These are phyloP conservation scores for Valencia hispanica DNA, from an alignment of 2,797 vertebrate species.

Conservation along the genomic window DNA sequence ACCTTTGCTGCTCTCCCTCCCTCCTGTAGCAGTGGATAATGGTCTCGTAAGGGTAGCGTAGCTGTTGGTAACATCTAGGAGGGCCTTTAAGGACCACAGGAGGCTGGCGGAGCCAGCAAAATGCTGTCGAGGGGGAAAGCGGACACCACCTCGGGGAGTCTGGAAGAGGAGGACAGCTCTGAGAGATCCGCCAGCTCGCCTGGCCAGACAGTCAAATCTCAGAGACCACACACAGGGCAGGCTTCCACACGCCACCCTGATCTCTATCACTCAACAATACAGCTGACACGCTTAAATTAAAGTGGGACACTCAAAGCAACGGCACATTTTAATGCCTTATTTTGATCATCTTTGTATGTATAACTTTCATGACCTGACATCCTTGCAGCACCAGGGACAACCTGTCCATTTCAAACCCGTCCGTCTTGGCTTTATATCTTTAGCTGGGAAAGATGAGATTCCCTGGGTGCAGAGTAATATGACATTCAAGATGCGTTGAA, in stretches of 20 bases:
- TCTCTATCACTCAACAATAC: constrained; percentile 43
- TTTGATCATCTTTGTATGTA: background rate
- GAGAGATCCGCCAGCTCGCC: constrained; percentile 65
- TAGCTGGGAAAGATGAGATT: constrained; percentile 65
- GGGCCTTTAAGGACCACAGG: constrained; percentile 38
- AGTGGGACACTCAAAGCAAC: background rate
- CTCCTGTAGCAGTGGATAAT: constrained; percentile 9
- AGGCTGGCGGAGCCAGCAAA: constrained; percentile 43
- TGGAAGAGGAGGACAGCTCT: constrained; percentile 69
- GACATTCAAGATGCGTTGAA: constrained; percentile 40
- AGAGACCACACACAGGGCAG: constrained; percentile 54
- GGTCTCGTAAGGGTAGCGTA: constrained; percentile 3
- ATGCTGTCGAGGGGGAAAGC: constrained; percentile 52
- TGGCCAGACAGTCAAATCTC: constrained; percentile 73
- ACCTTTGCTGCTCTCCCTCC: constrained; percentile 8
- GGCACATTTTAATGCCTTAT: background rate
- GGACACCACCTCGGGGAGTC: constrained; percentile 70
- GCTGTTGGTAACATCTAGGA: constrained; percentile 12
- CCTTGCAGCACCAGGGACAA: constrained; percentile 23
- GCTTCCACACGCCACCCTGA: constrained; percentile 63
- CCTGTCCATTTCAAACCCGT: constrained; percentile 33
- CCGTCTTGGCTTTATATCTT: constrained; percentile 42
- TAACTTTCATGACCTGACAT: constrained; percentile 6
- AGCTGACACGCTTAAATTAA: constrained; percentile 32
- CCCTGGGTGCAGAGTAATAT: constrained; percentile 45